Percentiles rank a stretch among this genome's conserved stretches.
phyloP scores from a whole-genome alignment of 2,797 vertebrate species.

The Myotis daubentonii region DNA sequence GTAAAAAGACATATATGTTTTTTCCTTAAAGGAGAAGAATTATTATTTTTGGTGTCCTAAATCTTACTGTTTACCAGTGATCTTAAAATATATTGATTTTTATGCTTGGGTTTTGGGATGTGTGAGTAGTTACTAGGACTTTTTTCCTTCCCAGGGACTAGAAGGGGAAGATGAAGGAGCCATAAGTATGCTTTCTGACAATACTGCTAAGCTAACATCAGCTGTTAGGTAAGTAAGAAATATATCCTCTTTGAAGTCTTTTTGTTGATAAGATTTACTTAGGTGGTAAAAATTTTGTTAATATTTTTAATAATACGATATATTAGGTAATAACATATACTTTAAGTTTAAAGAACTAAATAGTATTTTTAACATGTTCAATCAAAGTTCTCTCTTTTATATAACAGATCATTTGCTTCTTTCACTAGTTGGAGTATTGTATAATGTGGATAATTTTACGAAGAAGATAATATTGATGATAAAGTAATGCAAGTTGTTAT shows the following conservation, averaged over 20 bases:
- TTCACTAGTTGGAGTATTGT: conserved; percentile 38
- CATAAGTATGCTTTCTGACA: conserved; percentile 99
- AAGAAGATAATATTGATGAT: conserved; percentile 10
- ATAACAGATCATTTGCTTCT: conserved; percentile 34
- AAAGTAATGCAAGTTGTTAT: neutral
- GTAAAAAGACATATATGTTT: neutral
- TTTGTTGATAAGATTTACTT: conserved; percentile 20
- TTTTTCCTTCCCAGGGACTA: conserved; percentile 85
- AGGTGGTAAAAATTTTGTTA: neutral
- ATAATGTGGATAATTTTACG: conserved; percentile 9
- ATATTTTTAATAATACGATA: conserved; percentile 12
- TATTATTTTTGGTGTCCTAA: neutral
- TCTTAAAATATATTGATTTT: conserved; percentile 50
- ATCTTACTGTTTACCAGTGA: neutral
- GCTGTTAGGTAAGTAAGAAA: conserved; percentile 92
- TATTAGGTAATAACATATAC: neutral
- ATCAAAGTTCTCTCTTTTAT: neutral
- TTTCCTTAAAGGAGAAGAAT: neutral
- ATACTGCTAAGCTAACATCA: conserved; percentile 98
- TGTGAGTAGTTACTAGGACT: conserved; percentile 14
- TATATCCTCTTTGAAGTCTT: neutral
- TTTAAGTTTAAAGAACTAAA: conserved; percentile 41
- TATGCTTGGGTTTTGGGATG: neutral
- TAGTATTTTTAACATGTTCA: conserved; percentile 22
- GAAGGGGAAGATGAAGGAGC: conserved; percentile 99